phyloP scores from a whole-genome alignment of 2,797 vertebrate genomes.

The Phyllotis vaccarum region DNA sequence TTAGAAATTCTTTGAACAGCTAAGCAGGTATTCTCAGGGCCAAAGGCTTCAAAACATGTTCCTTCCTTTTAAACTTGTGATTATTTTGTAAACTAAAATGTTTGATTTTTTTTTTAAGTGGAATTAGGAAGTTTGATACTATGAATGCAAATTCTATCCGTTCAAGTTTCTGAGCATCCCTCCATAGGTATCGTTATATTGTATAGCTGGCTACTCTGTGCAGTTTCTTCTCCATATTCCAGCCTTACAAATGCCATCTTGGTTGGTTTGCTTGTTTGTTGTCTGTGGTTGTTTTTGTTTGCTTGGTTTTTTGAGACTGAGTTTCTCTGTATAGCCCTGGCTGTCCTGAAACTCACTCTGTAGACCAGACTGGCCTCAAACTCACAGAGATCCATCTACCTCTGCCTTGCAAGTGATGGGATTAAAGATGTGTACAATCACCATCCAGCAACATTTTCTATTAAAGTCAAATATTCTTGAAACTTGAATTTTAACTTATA shows the following conservation, averaged over 20 bases:
- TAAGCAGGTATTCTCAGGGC: neutral
- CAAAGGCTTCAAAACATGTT: constrained; percentile 6
- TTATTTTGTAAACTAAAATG: neutral
- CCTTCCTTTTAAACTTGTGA: constrained; percentile 45
- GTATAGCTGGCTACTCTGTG: neutral
- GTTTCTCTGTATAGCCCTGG: neutral
- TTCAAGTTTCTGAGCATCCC: neutral
- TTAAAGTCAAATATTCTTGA: neutral
- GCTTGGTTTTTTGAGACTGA: neutral
- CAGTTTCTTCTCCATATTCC: constrained; percentile 33
- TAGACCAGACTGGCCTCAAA: neutral
- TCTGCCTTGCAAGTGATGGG: neutral
- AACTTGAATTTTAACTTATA: constrained; percentile 45
- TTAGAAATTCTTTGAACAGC: neutral
- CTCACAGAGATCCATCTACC: neutral
- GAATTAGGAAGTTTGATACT: constrained; percentile 34
- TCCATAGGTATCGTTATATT: neutral
- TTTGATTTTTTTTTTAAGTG: constrained; percentile 30
- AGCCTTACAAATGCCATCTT: constrained; percentile 7
- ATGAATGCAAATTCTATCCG: neutral
- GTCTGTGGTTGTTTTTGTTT: neutral
- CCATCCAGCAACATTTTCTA: neutral
- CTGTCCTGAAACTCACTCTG: neutral
- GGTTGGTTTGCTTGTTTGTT: neutral
- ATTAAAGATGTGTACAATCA: neutral